phyloP scores from a whole-genome alignment of 2,888 invertebrate genomes.

The Alloplasta piceator region DNA sequence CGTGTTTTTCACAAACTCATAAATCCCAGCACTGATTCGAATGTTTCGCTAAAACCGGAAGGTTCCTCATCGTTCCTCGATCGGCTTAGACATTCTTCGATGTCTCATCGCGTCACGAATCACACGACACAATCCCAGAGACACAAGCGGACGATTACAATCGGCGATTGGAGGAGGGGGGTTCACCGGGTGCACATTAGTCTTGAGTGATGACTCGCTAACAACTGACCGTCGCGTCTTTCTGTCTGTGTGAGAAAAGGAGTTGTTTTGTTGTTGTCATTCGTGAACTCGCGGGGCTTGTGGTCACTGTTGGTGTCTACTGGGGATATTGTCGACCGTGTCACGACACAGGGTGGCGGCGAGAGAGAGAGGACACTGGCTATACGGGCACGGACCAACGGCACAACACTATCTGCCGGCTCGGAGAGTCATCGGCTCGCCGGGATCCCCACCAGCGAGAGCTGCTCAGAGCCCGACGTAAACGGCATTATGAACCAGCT shows the following conservation, averaged over 20 bases:
- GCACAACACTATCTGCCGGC: conserved; percentile 82
- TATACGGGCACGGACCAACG: conserved; percentile 82
- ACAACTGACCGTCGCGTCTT: conserved; percentile 45
- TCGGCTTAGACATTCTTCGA: conserved; percentile 2
- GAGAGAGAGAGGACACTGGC: too few species aligned
- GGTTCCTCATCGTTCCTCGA: conserved; percentile 22
- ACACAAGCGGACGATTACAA: conserved; percentile 14
- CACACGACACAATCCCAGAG: conserved; percentile 16
- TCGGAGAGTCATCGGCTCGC: conserved; percentile 74
- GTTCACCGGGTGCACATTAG: conserved; percentile 34
- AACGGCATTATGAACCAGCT: conserved; percentile 56
- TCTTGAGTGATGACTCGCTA: conserved; percentile 59
- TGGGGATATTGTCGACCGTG: conserved; percentile 73
- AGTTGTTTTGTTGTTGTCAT: conserved; percentile 22
- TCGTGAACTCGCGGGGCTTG: conserved; percentile 45
- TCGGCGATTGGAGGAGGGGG: background rate
- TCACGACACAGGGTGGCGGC: conserved; percentile 74
- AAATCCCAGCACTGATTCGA: conserved; percentile 24
- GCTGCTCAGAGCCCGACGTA: conserved; percentile 66
- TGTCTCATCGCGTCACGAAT: background rate
- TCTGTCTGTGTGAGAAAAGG: conserved; percentile 34
- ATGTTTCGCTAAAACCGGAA: conserved; percentile 16
- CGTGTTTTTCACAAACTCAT: background rate
- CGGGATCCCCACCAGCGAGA: conserved; percentile 74
- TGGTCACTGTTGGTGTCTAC: conserved; percentile 67